These are phyloP conservation scores for Acronicta aceris DNA, from an alignment of 2,888 invertebrate species.

Conservation along the genomic window DNA sequence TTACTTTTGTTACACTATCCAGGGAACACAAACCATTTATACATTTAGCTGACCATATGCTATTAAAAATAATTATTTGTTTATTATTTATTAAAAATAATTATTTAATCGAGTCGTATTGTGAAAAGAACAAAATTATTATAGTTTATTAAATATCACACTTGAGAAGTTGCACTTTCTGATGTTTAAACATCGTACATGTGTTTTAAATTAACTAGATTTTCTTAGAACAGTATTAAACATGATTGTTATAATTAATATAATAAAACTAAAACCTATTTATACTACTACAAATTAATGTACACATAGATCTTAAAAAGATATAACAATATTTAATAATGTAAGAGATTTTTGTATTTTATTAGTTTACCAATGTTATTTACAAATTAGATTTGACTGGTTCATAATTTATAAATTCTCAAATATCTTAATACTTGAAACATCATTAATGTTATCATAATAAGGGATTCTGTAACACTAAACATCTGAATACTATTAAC, in stretches of 20 bases:
- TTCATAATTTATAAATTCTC: no score
- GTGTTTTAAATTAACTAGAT: background rate
- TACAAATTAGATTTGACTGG: no score
- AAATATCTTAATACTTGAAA: no score
- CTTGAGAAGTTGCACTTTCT: background rate
- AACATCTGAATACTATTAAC: background rate
- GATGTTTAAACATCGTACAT: background rate
- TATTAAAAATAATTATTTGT: background rate
- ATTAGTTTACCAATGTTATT: no score
- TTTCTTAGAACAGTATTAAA: no score
- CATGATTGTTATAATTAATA: no score
- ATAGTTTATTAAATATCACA: background rate
- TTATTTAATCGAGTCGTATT: background rate
- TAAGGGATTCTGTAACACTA: background rate
- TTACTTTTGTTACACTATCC: conserved; percentile 51
- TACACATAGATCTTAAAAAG: no score
- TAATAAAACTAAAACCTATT: no score
- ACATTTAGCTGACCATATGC: conserved; percentile 11
- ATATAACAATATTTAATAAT: no score
- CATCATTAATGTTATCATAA: no score
- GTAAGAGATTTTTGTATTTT: no score
- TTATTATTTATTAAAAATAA: background rate
- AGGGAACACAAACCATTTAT: conserved; percentile 54
- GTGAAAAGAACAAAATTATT: background rate
- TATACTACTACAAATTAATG: no score